These are phyloP conservation scores for Spinus pinus DNA, from an alignment of 2,797 vertebrate genomes.

Conservation along the genomic window DNA sequence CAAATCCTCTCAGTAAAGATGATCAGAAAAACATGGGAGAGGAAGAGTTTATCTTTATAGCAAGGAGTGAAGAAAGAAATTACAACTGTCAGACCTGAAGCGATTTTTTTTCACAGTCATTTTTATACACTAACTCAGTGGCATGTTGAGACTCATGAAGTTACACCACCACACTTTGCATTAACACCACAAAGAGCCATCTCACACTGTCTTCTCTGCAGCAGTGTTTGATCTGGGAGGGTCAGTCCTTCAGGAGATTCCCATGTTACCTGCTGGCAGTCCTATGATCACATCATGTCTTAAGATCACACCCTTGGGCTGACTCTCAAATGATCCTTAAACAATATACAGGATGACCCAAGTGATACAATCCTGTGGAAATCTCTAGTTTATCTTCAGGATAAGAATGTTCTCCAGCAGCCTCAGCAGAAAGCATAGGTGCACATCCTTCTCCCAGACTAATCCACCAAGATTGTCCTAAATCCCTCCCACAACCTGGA, in stretches of 20 bases:
- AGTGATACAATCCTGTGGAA: neutral
- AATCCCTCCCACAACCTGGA: fast-evolving
- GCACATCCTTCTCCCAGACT: neutral
- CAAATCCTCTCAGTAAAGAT: neutral
- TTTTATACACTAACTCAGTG: neutral
- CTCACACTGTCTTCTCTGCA: neutral
- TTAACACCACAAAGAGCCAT: neutral
- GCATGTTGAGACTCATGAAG: neutral
- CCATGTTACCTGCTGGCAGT: neutral
- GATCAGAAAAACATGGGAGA: neutral
- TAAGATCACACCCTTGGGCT: neutral
- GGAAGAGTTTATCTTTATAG: neutral
- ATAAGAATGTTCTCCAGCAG: neutral
- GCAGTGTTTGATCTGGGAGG: neutral
- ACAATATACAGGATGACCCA: neutral
- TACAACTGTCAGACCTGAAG: neutral
- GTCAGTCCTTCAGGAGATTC: neutral
- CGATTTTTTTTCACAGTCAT: neutral
- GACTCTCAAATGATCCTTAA: neutral
- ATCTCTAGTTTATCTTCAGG: neutral
- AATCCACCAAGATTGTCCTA: neutral
- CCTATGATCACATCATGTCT: neutral
- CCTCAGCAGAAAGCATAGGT: neutral
- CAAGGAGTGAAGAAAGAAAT: neutral
- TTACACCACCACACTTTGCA: neutral